Evolutionary conservation across 2,888 invertebrate genomes (phyloP).

Genomic region (Hedychridium roseum): DNA sequence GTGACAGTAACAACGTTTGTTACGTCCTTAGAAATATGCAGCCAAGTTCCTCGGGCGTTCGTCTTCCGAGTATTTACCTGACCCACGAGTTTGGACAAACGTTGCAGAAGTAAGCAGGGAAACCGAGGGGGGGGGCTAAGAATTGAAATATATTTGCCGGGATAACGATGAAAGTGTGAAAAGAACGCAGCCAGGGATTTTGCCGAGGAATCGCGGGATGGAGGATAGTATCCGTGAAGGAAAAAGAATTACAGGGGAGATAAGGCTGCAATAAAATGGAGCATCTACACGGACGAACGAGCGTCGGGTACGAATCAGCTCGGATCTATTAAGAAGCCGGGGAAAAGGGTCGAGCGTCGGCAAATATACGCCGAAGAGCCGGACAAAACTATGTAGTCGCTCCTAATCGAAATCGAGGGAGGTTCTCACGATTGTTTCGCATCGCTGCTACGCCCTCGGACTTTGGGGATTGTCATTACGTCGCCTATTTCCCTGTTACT

Average conservation of each 20-base stretch:
- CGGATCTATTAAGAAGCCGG: conserved; percentile 30
- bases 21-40: too few relatives aligned
- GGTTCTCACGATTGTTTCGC: conserved; percentile 7
- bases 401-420: conserved; percentile 15
- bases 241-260: conserved; percentile 12
- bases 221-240: not conserved
- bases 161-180: not conserved
- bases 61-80: not conserved
- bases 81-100: too few relatives aligned
- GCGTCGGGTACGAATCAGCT: conserved; percentile 28
- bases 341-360: conserved; percentile 7
- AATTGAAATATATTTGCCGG: not conserved
- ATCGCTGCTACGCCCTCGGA: conserved; percentile 9
- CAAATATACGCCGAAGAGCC: too few relatives aligned
- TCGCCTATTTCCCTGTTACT: not conserved
- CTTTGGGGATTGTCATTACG: conserved; percentile 5
- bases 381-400: conserved; percentile 11
- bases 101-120: too few relatives aligned
- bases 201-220: conserved; percentile 1
- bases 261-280: conserved; percentile 23
- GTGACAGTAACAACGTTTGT: too few relatives aligned
- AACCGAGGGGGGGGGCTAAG: too few relatives aligned
- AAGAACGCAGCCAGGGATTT: conserved; percentile 8
- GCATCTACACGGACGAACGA: conserved; percentile 31
- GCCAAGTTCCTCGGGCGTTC: not conserved